Conservation (phyloP, 1,140 invertebrate species). For the Leptinotarsa lineolata region DNA sequence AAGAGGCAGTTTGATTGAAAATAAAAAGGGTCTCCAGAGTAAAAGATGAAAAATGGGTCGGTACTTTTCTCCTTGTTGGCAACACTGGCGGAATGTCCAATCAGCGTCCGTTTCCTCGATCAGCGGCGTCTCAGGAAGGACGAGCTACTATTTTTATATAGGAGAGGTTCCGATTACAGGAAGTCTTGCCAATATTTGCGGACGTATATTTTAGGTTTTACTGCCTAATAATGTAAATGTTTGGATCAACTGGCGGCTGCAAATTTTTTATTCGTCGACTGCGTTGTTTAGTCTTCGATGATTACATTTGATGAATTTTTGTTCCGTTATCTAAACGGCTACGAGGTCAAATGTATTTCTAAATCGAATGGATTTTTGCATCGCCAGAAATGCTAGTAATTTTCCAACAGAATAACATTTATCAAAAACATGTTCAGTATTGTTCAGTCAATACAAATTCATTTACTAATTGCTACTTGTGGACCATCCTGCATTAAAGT, state of each 20-base stretch:
- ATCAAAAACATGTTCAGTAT: no score
- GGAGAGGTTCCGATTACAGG: neutral
- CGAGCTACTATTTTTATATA: constrained; percentile 6
- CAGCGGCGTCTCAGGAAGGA: constrained; percentile 1
- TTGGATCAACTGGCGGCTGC: neutral
- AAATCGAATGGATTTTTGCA: no score
- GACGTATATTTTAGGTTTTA: constrained; percentile 3
- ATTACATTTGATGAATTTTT: neutral
- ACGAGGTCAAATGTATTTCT: no score
- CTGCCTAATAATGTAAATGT: constrained; percentile 6
- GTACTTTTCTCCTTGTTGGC: neutral
- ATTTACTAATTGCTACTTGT: no score
- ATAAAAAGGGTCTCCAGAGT: neutral
- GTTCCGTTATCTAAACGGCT: neutral
- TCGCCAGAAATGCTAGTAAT: no score
- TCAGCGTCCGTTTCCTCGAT: constrained; percentile 4
- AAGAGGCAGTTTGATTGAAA: no score
- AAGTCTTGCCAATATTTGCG: constrained; percentile 8
- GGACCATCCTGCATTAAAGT: no score
- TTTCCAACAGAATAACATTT: no score
- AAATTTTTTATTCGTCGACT: constrained; percentile 1
- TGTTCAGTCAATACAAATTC: no score
- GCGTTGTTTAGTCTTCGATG: neutral
- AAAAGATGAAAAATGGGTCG: neutral
- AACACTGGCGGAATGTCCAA: neutral